phyloP scores from a whole-genome alignment of 2,888 invertebrate genomes.

The Euclidia mi region DNA sequence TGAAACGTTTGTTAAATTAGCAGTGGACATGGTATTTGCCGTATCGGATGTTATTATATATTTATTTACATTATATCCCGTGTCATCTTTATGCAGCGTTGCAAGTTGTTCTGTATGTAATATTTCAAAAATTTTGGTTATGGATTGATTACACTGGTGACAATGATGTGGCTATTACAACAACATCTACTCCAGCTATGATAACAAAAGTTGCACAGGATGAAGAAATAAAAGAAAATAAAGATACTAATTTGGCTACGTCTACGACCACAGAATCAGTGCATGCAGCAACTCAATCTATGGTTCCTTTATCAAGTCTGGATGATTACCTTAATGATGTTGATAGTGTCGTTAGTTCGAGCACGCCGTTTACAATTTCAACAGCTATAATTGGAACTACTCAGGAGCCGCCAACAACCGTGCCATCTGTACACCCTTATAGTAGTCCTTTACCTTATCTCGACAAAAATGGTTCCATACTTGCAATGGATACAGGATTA shows the following conservation, averaged over 20 bases:
- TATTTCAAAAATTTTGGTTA: too few species aligned
- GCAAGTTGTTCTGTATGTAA: too few species aligned
- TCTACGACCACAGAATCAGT: not conserved
- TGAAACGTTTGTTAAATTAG: too few species aligned
- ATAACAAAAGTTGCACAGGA: not conserved
- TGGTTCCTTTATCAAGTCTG: conserved; percentile 11
- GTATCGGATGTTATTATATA: too few species aligned
- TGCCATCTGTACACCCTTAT: not conserved
- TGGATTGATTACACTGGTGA: too few species aligned
- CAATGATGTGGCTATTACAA: too few species aligned
- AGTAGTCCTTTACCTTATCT: not conserved
- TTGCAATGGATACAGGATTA: conserved; percentile 1
- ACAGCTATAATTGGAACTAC: not conserved
- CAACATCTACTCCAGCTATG: too few species aligned
- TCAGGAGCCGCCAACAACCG: not conserved
- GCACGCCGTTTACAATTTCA: not conserved
- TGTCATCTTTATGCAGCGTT: too few species aligned
- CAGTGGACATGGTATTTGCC: too few species aligned
- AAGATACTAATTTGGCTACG: not conserved
- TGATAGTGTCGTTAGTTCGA: conserved; percentile 1
- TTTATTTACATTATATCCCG: too few species aligned
- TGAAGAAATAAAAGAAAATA: not conserved
- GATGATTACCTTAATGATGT: conserved; percentile 11
- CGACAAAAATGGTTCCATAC: not conserved
- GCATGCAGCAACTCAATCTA: not conserved